These are phyloP conservation scores for Catalaphyllia jardinei DNA, from an alignment of 64 coral and sea anemone species.

Conservation along the genomic window DNA sequence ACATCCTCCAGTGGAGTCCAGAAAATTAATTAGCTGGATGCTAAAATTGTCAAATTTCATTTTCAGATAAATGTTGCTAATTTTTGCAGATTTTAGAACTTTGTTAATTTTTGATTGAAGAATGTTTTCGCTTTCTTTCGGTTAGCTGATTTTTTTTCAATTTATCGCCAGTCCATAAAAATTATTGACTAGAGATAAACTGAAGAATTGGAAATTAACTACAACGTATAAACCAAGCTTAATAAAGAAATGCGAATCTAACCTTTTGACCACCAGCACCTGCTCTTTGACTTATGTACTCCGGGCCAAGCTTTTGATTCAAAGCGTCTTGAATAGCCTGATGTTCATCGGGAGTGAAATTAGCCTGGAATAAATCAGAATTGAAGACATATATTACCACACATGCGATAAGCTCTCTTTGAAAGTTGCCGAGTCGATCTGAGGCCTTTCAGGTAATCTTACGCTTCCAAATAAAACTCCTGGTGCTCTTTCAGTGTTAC, in stretches of 20 bases:
- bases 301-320: constrained; percentile 80
- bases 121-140: no score
- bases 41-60: no score
- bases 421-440: neutral
- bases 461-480: constrained; percentile 71
- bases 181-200: neutral
- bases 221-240: no score
- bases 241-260: neutral
- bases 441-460: constrained; percentile 9
- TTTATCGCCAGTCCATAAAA: no score
- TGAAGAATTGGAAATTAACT: no score
- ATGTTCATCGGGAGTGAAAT: constrained; percentile 69
- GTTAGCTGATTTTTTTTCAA: no score
- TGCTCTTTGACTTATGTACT: constrained; percentile 89
- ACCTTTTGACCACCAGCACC: constrained; percentile 92
- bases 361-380: constrained; percentile 35
- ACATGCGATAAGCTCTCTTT: neutral
- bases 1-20: no score
- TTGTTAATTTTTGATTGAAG: no score
- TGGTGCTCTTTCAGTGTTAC: neutral
- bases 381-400: neutral
- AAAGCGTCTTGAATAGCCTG: constrained; percentile 75
- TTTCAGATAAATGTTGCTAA: no score
- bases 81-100: no score
- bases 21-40: no score